A percentile compares a stretch with the other conserved stretches of the same genome.
Evolutionary conservation across 2,888 invertebrate genomes (phyloP).

Genomic region (Desoria tigrina): DNA sequence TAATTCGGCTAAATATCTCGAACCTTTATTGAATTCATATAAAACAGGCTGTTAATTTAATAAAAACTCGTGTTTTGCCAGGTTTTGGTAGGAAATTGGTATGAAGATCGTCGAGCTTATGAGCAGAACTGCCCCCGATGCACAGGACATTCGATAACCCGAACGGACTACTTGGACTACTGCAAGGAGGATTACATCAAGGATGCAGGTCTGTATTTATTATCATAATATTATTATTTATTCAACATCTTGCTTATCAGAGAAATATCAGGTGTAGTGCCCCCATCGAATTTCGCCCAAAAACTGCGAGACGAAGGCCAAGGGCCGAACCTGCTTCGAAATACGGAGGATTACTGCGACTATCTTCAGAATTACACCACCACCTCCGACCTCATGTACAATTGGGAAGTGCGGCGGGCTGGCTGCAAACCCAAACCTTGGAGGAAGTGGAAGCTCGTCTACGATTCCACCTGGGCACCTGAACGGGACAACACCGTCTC

Average conservation of each 20-base stretch:
- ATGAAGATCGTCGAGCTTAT: constrained; percentile 47
- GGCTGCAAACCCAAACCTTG: constrained; percentile 36
- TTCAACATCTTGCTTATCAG: no score
- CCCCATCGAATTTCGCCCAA: constrained; percentile 25
- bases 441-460: constrained; percentile 42
- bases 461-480: constrained; percentile 37
- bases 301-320: constrained; percentile 27
- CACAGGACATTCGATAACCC: constrained; percentile 37
- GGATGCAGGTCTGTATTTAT: no score
- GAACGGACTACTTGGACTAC: constrained; percentile 33
- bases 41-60: no score
- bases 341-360: constrained; percentile 41
- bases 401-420: constrained; percentile 48
- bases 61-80: no score
- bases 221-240: no score
- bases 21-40: no score
- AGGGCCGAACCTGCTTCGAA: constrained; percentile 40
- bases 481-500: constrained; percentile 43
- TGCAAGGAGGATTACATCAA: constrained; percentile 10
- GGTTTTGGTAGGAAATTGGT: constrained; percentile 47
- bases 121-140: constrained; percentile 41
- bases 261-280: no score
- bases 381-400: constrained; percentile 49
- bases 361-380: constrained; percentile 49
- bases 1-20: no score